Evolutionary conservation across 92 coral and sea anemone genomes (phyloP).

Genomic region (Bergia puertoricense): DNA sequence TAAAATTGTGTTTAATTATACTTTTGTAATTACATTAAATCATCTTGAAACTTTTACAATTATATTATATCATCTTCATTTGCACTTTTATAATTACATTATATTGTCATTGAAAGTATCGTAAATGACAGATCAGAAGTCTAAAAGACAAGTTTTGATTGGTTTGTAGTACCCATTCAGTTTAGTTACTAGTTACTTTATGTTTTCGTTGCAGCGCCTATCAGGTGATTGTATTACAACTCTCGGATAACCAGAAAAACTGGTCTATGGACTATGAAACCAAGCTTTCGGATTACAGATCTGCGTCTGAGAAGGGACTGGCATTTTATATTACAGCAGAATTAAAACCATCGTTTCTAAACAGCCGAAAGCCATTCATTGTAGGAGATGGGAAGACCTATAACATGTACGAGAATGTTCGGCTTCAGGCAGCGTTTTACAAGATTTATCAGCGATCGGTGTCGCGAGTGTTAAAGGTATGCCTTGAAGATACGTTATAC

Average conservation of each 20-base stretch:
- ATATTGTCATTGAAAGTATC: too few relatives aligned
- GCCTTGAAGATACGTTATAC: neutral
- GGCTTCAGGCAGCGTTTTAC: conserved; percentile 22
- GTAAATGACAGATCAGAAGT: neutral
- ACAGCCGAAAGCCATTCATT: conserved; percentile 1
- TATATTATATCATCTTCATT: too few relatives aligned
- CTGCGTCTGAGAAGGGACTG: neutral
- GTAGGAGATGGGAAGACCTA: conserved; percentile 47
- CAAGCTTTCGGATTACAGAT: neutral
- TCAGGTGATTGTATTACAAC: conserved; percentile 20
- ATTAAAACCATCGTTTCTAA: conserved; percentile 5
- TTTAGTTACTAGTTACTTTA: too few relatives aligned
- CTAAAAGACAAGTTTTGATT: neutral
- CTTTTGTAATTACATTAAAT: too few relatives aligned
- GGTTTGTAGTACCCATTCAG: neutral
- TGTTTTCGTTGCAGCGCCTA: conserved; percentile 19
- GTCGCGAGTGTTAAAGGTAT: conserved; percentile 2
- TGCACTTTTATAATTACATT: too few relatives aligned
- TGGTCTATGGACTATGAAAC: neutral
- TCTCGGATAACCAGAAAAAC: neutral
- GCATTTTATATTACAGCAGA: conserved; percentile 35
- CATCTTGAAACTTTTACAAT: too few relatives aligned
- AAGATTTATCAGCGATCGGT: conserved; percentile 46
- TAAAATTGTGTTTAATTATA: too few relatives aligned
- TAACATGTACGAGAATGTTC: conserved; percentile 34